Base-by-base conservation (phyloP, 2,113 vertebrate genomes). In the Ploceus nigricollis region DNA sequence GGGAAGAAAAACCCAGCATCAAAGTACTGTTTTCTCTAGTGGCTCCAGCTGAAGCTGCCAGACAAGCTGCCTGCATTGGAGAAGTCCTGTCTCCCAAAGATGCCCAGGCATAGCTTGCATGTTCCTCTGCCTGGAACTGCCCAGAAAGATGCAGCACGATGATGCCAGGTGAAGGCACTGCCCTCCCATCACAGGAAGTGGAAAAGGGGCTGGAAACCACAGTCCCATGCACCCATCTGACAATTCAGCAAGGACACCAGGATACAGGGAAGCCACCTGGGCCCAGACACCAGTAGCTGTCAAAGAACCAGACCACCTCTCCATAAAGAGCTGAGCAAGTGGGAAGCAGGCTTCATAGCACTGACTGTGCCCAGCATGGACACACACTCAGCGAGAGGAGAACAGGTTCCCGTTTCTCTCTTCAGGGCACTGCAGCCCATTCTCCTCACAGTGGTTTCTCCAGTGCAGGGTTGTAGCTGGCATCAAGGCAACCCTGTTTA, bases 11-110 rank as follows among this genome's bases (percentile, higher is more conserved):
- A 30, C 28, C 30, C 48, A 40, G n/a, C 1, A 85, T 40, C 39
- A 15, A 69, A 65, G 33, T 1, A 0, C 35, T 2, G 3, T 37
- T 42, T 70, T 53, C 66, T 45, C 66, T 8, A 50, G 72, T 23
- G 17, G 48, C n/a, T 54, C 33, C 0, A 3, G 35, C 35, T 7
- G 3, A 87, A 68, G 63, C 57, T 39, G 40, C 53, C 53, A 79
- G 21, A 60, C 3, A 1, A 63, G 11, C 64, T 63, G 65, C 25
- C 51, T 0, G 0, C 35, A 13, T 1, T 20, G 3, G 31, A 47
- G 28, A 72, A 85, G 64, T 9, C 3, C n/a, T 11, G 35, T 24
- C 81, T 71, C 60, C 56, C 81, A 54, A 19, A 78, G 51, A 73
- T 3, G 1, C 37, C 37, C 4, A 1, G 45, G 45, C 48, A 72